Evolutionary conservation across 2,888 invertebrate genomes (phyloP), one percentile per base, ranked within the genome.

Genomic region (Azorinus chamasolen): DNA sequence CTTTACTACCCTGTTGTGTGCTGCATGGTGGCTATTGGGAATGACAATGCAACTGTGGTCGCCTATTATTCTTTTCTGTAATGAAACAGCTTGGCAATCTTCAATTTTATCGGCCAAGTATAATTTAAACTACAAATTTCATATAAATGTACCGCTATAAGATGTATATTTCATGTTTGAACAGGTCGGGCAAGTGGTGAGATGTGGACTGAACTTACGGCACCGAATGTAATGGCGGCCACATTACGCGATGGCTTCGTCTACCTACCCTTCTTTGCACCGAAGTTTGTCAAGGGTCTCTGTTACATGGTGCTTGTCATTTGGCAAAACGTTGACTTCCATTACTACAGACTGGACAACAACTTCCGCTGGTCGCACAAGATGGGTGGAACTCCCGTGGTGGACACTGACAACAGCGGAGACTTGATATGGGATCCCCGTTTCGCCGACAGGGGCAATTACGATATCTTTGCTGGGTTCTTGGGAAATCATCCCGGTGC

Each of bases 301-400:
- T 74, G 74, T 46, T 61, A 54, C 5, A 58, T 74, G 2, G 74
- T 68, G 3, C 48, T 81, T 25, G 63, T 54, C 2, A 71, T 81
- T 8, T 71, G 74, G 68, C 77, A 73, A 6, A 62, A 53, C 4
- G 57, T 61, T 2, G 81, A 81, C 46, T 81, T 48, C 39, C 81
- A 77, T 48, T 81, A 55, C 48, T 75, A 79, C 55, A 62, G 79
- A 20, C 45, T 79, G 22, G 79, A 79, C 51, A 68, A 37, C 50
- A 62, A 75, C 51, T 46, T 50, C 50, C 24, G 58, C 5, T 79
- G 72, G 68, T 79, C 79, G 1, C 79, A 79, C 57, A 78, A 78
- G 22, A 64, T 70, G 8, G 78, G 78, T 22, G 48, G 64, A 37
- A 73, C 69, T 3, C 14, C 45, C n/a, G 78, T 62, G 2, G 54